These are phyloP conservation scores for Bugulina stolonifera DNA, from an alignment of 2,888 invertebrate species.

Conservation along the genomic window DNA sequence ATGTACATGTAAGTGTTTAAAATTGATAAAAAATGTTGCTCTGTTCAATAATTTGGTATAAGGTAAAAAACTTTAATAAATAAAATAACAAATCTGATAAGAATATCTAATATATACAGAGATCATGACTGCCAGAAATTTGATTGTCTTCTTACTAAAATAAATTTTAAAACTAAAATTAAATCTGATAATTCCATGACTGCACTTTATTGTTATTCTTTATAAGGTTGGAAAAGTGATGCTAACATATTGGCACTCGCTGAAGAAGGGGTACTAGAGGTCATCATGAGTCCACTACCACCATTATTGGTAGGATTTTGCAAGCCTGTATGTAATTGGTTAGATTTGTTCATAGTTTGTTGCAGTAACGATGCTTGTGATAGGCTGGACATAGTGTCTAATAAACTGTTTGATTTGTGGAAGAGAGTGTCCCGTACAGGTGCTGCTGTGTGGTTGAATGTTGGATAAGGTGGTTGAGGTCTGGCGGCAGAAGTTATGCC, in stretches of 20 bases:
- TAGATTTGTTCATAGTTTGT: background rate
- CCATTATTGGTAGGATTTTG: background rate
- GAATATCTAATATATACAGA: no score
- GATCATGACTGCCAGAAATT: background rate
- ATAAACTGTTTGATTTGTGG: slow-evolving; percentile 21
- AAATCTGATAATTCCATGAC: background rate
- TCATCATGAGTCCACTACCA: background rate
- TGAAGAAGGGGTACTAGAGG: background rate
- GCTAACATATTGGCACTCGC: background rate
- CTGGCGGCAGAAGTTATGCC: background rate
- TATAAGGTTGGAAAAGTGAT: slow-evolving; percentile 16
- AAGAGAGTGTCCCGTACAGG: background rate
- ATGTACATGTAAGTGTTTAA: no score
- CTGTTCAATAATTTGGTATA: no score
- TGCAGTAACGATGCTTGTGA: slow-evolving; percentile 13
- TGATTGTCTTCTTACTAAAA: no score
- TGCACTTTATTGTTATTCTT: slow-evolving; percentile 7
- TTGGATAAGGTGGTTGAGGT: background rate
- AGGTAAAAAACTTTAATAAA: background rate
- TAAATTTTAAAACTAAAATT: no score
- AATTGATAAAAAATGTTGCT: no score
- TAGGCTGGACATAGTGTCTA: slow-evolving; percentile 23
- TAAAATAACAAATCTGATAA: background rate
- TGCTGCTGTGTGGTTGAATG: background rate
- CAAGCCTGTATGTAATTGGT: background rate